Evolutionary conservation across 2,888 invertebrate species (phyloP).

Genomic region (Cryptophagus acutangulus): DNA sequence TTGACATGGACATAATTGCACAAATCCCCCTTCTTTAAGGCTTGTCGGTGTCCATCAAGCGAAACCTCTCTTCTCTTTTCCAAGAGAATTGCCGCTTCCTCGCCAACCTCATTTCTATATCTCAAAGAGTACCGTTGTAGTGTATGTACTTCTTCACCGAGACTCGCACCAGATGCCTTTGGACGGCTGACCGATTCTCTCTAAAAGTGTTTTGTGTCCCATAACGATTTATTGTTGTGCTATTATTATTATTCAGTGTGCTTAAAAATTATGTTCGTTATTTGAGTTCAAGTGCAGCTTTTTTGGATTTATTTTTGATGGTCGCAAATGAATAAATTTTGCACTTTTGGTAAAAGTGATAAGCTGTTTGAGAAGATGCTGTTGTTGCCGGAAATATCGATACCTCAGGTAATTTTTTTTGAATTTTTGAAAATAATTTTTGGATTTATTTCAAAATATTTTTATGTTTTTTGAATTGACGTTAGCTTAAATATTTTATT

Average conservation of each 20-base stretch:
- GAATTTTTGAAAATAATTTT: no score
- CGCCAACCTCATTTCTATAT: conserved; percentile 42
- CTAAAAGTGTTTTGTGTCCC: no score
- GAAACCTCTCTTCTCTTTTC: conserved; percentile 33
- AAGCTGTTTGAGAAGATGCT: conserved; percentile 37
- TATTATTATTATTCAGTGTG: conserved; percentile 7
- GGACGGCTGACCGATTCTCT: conserved; percentile 27
- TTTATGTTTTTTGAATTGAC: background rate
- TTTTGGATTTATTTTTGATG: no score
- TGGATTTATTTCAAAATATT: background rate
- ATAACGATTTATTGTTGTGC: conserved; percentile 22
- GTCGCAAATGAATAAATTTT: conserved; percentile 37
- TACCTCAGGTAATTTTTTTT: conserved; percentile 38
- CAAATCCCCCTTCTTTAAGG: conserved; percentile 25
- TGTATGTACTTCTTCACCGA: conserved; percentile 29
- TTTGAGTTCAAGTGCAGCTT: no score
- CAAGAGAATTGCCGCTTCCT: conserved; percentile 34
- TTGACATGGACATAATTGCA: conserved; percentile 28
- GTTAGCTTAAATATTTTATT: no score
- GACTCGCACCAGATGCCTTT: conserved; percentile 32
- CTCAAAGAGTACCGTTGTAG: conserved; percentile 38
- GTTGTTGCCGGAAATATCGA: conserved; percentile 41
- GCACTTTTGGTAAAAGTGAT: conserved; percentile 38
- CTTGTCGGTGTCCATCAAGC: conserved; percentile 33
- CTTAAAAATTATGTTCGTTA: no score